Percentiles rank a stretch among this genome's conserved stretches.
Conservation (phyloP, 2,113 vertebrate genomes). For the Ahaetulla prasina region DNA sequence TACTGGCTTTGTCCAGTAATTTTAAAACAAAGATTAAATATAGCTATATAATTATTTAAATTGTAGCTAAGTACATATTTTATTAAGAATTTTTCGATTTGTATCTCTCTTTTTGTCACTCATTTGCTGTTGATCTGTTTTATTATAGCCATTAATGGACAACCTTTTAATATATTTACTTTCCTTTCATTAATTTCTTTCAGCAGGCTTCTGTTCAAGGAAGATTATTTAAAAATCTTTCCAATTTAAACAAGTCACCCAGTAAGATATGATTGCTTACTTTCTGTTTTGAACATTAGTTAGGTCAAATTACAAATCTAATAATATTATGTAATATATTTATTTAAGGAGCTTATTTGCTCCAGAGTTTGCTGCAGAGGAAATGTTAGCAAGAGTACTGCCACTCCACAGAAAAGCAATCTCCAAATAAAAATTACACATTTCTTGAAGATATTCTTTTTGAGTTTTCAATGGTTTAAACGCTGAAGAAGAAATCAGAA, state of each 20-base stretch:
- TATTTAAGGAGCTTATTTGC: constrained; percentile 5
- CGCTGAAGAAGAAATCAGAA: neutral
- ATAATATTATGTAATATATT: neutral
- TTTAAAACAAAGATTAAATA: neutral
- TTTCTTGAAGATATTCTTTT: constrained; percentile 39
- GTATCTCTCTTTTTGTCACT: neutral
- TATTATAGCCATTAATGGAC: neutral
- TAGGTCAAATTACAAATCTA: neutral
- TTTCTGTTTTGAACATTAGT: neutral
- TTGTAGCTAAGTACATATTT: neutral
- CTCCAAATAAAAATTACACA: constrained; percentile 35
- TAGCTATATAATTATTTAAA: neutral
- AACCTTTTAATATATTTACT: neutral
- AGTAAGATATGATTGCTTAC: neutral
- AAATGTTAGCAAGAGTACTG: constrained; percentile 14
- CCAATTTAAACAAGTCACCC: neutral
- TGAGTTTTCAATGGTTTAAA: constrained; percentile 38
- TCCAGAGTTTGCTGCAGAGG: constrained; percentile 22
- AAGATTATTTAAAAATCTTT: constrained; percentile 1
- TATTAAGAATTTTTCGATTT: neutral
- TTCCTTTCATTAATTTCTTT: neutral
- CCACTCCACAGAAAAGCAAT: constrained; percentile 17
- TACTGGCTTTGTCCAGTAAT: neutral
- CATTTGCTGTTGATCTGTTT: neutral
- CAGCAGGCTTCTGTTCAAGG: neutral